Conservation (phyloP, 2,888 invertebrate genomes). For the Habrosyne pyritoides region DNA sequence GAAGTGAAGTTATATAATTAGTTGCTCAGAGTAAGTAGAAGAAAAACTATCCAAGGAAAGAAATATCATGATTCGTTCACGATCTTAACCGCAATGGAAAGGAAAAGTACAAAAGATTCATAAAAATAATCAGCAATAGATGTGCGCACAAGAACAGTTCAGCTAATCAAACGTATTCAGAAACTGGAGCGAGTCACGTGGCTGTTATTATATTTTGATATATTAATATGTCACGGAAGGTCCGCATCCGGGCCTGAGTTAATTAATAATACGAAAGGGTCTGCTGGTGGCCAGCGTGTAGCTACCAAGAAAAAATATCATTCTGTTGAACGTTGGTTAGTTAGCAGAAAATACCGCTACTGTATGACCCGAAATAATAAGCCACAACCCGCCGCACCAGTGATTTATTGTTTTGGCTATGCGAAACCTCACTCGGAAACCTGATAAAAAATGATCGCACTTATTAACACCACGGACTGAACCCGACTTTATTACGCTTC, state of each 20-base stretch:
- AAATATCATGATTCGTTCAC: background rate
- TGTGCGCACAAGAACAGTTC: constrained; percentile 19
- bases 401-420: constrained; percentile 81
- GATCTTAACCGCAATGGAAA: background rate
- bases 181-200: constrained; percentile 36
- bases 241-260: constrained; percentile 54
- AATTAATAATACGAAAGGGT: constrained; percentile 69
- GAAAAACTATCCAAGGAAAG: background rate
- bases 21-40: background rate
- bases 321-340: constrained; percentile 65
- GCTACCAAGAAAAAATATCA: constrained; percentile 61
- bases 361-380: constrained; percentile 76
- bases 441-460: constrained; percentile 79
- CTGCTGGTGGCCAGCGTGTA: constrained; percentile 42
- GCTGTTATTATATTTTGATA: constrained; percentile 54
- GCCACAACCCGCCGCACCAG: constrained; percentile 63
- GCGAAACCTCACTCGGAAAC: constrained; percentile 75
- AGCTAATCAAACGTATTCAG: constrained; percentile 27
- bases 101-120: background rate
- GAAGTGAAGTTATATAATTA: background rate
- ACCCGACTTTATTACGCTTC: constrained; percentile 68
- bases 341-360: constrained; percentile 66
- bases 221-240: constrained; percentile 50
- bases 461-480: constrained; percentile 73
- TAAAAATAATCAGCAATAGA: constrained; percentile 4